Percentiles rank a stretch among this genome's conserved stretches.
Evolutionary conservation across 2,888 invertebrate genomes (phyloP).

Genomic region (Polydrusus tereticollis): DNA sequence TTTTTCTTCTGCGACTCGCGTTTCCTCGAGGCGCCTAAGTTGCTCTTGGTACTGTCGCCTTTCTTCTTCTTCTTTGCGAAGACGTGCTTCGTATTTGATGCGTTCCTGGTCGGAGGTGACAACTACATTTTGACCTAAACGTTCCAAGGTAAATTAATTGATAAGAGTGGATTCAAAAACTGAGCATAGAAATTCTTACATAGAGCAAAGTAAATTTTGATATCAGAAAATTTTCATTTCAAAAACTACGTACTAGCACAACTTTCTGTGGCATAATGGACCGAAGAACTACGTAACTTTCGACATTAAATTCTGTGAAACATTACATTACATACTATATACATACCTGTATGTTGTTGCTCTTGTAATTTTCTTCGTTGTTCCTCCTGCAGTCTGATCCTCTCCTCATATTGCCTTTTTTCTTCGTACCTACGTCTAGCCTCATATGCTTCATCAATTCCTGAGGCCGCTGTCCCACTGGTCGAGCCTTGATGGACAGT

Average conservation of each 20-base stretch:
- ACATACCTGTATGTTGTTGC: constrained; percentile 24
- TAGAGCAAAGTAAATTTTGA: too few species aligned
- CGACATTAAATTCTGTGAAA: too few species aligned
- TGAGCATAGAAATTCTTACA: too few species aligned
- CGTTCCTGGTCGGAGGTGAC: constrained; percentile 25
- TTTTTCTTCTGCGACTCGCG: constrained; percentile 36
- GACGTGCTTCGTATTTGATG: constrained; percentile 24
- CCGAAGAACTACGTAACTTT: too few species aligned
- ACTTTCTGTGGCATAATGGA: too few species aligned
- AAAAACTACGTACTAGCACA: too few species aligned
- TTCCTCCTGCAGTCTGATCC: constrained; percentile 24
- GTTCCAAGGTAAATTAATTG: not conserved
- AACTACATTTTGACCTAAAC: constrained; percentile 27
- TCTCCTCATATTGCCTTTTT: constrained; percentile 39
- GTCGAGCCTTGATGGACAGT: not conserved
- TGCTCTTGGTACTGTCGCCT: constrained; percentile 38
- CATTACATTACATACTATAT: too few species aligned
- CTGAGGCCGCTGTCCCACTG: not conserved
- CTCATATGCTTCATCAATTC: constrained; percentile 9
- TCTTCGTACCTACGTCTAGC: constrained; percentile 32
- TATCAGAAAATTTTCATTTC: too few species aligned
- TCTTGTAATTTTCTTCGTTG: constrained; percentile 42
- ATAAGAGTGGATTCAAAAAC: not conserved
- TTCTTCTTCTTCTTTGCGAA: constrained; percentile 34
- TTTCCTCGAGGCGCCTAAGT: constrained; percentile 33